Evolutionary conservation across 2,888 invertebrate genomes (phyloP).

Genomic region (Drosophila prolongata): DNA sequence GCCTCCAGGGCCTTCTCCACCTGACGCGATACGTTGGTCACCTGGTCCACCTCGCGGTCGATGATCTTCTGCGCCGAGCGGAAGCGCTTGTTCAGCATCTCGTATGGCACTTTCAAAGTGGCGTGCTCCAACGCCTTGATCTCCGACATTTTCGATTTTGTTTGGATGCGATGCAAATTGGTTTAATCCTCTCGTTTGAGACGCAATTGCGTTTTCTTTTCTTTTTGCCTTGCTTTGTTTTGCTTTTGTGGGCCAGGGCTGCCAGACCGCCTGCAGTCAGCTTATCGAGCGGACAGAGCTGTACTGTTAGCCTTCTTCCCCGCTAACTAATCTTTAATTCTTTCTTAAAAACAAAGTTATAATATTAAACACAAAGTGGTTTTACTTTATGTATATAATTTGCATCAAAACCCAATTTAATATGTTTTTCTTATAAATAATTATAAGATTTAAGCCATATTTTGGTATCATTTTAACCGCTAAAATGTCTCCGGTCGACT

Average conservation of each 20-base stretch:
- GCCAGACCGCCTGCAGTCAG: conserved; percentile 19
- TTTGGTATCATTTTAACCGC: not conserved
- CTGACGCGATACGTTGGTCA: conserved; percentile 90
- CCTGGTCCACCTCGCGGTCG: conserved; percentile 96
- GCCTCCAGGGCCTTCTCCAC: conserved; percentile 85
- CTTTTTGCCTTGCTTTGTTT: conserved; percentile 37
- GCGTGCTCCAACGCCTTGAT: conserved; percentile 97
- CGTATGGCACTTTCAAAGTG: conserved; percentile 98
- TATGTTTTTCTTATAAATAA: too few species aligned
- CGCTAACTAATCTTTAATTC: not conserved
- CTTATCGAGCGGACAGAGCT: not conserved
- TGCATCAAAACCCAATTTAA: too few species aligned
- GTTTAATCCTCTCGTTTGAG: conserved; percentile 23
- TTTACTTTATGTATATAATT: too few species aligned
- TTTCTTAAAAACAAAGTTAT: too few species aligned
- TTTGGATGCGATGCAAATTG: conserved; percentile 5
- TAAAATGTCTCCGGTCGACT: too few species aligned
- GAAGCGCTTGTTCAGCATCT: conserved; percentile 98
- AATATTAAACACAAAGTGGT: too few species aligned
- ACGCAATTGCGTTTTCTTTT: conserved; percentile 36
- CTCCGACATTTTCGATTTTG: conserved; percentile 90
- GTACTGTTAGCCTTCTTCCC: too few species aligned
- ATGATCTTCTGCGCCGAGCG: conserved; percentile 96
- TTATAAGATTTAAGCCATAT: not conserved
- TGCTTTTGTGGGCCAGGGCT: conserved; percentile 22